Evolutionary conservation across 2,113 vertebrate genomes (phyloP), one percentile per base, ranked within the genome.

Genomic region (Hyperopisus bebe): DNA sequence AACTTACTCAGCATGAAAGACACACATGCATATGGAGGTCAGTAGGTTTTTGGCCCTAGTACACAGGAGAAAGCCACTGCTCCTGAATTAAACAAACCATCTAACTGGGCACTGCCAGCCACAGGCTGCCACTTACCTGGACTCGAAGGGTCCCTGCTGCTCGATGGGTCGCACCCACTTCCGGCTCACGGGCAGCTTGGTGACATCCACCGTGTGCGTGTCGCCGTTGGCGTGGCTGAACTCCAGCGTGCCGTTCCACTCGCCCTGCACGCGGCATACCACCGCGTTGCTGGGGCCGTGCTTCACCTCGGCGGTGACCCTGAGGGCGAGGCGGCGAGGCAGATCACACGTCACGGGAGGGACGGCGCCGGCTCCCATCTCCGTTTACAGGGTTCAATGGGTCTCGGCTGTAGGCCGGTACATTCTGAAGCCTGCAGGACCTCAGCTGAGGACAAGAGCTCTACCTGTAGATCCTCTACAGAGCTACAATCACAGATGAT

Each of bases 211-310:
- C 0, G 93, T 93, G 89, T 95, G 96, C 0, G 95, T 98, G 66
- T 99, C 98, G 0, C 98, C 98, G 0, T 84, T 97, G 94, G 94
- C 96, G 91, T 98, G 98, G 89, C 95, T 95, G 94, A 99, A 99
- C 94, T 99, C 98, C 5, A 99, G 94, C 2, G 95, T 15, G 0
- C 98, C 98, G 89, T 99, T 99, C 98, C 98, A 99, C 92, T 99
- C 98, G 0, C 98, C 98, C 91, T 99, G 98, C 44, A 99, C 97
- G 21, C 95, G 97, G 92, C 98, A 99, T 74, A 97, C 97, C 94
- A 99, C 97, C 0, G 95, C 95, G 89, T 97, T 98, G 1, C 96
- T 96, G 13, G 90, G 0, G 89, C 98, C 98, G 94, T 99, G 97
- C 94, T 99, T 99, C 90, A 99, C 98, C 93, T 99, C 98, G 0